A percentile compares a stretch with the other conserved stretches of the same genome.
phyloP scores from a whole-genome alignment of 64 coral and sea anemone genomes.

The Montipora efflorescens region DNA sequence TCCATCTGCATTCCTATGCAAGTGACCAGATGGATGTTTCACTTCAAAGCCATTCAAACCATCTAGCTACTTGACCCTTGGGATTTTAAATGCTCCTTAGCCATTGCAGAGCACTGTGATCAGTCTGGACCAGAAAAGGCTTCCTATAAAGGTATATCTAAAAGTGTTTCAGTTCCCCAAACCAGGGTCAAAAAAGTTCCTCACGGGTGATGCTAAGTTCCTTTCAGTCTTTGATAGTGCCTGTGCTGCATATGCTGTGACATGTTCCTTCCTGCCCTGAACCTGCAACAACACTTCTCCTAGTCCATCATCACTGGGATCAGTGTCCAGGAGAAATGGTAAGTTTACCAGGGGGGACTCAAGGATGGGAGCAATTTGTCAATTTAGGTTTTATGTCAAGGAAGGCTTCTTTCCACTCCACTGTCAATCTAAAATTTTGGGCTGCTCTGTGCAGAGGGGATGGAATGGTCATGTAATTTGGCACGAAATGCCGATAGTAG shows the following conservation, averaged over 20 bases:
- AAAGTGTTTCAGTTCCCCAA: conserved; percentile 55
- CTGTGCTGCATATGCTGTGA: conserved; percentile 52
- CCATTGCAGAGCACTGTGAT: conserved; percentile 72
- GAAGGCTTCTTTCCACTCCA: conserved; percentile 50
- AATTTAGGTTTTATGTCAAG: not conserved
- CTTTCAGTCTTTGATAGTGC: conserved; percentile 47
- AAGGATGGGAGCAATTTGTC: not conserved
- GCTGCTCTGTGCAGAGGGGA: not conserved
- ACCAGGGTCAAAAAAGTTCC: conserved; percentile 53
- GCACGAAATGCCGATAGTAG: conserved; percentile 37
- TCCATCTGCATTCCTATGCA: conserved; percentile 72
- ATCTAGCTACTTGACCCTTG: conserved; percentile 62
- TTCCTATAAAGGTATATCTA: conserved; percentile 59
- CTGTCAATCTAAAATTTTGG: conserved; percentile 68
- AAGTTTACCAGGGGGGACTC: conserved; percentile 48
- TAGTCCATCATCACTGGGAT: conserved; percentile 57
- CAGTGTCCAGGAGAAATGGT: conserved; percentile 70
- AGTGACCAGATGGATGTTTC: conserved; percentile 31
- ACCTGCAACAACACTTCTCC: conserved; percentile 64
- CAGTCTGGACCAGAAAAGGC: conserved; percentile 36
- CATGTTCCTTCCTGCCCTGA: conserved; percentile 35
- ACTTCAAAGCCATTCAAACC: conserved; percentile 65
- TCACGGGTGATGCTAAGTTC: conserved; percentile 45
- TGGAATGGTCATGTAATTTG: not conserved
- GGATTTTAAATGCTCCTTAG: conserved; percentile 61